A percentile compares a stretch with the other conserved stretches of the same genome.
Conservation (phyloP, 2,797 vertebrate species). For the Falco novaeseelandiae region DNA sequence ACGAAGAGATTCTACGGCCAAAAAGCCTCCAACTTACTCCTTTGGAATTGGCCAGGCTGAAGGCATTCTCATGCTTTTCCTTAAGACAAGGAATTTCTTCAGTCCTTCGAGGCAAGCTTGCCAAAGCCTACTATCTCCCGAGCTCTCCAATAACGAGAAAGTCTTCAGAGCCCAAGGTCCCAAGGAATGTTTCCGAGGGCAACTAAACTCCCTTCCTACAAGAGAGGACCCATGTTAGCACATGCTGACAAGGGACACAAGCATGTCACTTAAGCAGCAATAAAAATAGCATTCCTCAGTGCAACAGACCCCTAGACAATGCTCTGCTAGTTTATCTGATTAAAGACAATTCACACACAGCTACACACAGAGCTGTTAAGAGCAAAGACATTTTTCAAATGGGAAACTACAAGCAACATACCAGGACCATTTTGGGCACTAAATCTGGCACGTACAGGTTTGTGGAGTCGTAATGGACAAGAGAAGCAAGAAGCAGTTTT, state of each 20-base stretch:
- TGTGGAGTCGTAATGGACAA: rapidly evolving
- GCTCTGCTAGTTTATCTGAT: not conserved
- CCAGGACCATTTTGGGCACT: not conserved
- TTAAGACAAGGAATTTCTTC: slow-evolving; percentile 30
- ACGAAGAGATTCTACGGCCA: not conserved
- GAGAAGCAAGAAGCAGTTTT: not conserved
- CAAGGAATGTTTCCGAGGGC: not conserved
- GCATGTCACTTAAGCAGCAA: too few relatives aligned
- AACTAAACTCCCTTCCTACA: not conserved
- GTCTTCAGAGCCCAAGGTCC: slow-evolving; percentile 37
- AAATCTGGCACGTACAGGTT: not conserved
- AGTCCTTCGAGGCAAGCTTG: slow-evolving; percentile 24
- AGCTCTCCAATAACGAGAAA: slow-evolving; percentile 6
- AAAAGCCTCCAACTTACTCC: slow-evolving; percentile 43
- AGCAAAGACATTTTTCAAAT: not conserved
- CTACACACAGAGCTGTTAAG: not conserved
- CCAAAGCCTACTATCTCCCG: slow-evolving; percentile 2
- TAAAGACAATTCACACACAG: not conserved
- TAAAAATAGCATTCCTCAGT: not conserved
- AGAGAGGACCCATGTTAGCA: not conserved
- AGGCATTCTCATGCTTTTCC: slow-evolving; percentile 14
- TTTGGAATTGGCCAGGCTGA: slow-evolving; percentile 41
- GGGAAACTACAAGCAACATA: not conserved
- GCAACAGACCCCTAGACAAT: not conserved
- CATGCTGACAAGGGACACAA: not conserved